A percentile compares a stretch with the other conserved stretches of the same genome.
phyloP scores from a whole-genome alignment of 2,888 invertebrate genomes.

The Monopis laevigella region DNA sequence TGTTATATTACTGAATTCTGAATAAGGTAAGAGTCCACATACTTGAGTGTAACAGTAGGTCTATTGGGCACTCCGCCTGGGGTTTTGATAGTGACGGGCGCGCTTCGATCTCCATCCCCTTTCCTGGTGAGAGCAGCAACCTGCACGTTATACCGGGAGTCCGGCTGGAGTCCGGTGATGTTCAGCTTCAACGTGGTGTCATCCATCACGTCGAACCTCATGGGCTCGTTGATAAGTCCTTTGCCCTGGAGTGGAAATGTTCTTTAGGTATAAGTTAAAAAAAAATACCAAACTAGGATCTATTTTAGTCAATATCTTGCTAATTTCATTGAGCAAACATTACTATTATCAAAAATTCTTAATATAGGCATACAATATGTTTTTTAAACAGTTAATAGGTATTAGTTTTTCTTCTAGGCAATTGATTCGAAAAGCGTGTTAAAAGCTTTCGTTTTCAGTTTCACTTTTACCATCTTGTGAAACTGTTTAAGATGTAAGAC shows the following conservation, averaged over 20 bases:
- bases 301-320: too few relatives aligned
- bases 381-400: background rate
- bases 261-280: background rate
- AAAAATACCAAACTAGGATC: conserved; percentile 11
- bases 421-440: too few relatives aligned
- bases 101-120: conserved; percentile 95
- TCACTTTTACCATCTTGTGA: too few relatives aligned
- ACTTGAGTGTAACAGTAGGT: conserved; percentile 84
- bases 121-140: conserved; percentile 96
- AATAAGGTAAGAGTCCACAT: too few relatives aligned
- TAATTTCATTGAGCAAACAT: too few relatives aligned
- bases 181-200: conserved; percentile 81
- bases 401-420: background rate
- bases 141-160: conserved; percentile 93
- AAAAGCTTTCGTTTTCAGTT: too few relatives aligned
- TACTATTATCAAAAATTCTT: background rate
- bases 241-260: conserved; percentile 65
- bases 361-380: background rate
- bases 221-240: conserved; percentile 85
- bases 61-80: conserved; percentile 92
- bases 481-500: too few relatives aligned
- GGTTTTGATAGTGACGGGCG: conserved; percentile 86
- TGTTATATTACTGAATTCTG: too few relatives aligned
- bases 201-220: conserved; percentile 87
- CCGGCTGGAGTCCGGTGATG: conserved; percentile 91